phyloP scores from a whole-genome alignment of 2,888 invertebrate genomes.

The Drosophila meridionalis region DNA sequence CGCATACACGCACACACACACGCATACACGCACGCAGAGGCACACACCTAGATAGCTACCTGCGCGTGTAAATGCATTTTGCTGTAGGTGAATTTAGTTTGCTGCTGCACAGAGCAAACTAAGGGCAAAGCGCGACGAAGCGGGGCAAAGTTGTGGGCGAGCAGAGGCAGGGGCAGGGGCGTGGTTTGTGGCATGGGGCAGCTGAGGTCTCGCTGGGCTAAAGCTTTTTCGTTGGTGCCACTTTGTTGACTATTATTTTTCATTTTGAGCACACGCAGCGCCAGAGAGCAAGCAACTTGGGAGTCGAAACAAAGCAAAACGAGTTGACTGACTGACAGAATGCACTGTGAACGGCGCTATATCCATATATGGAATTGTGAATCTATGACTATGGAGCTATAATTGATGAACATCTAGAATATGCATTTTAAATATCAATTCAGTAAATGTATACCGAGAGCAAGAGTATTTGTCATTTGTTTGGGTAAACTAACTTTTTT shows the following conservation, averaged over 20 bases:
- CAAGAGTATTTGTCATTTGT: neutral
- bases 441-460: neutral
- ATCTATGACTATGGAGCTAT: neutral
- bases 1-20: slow-evolving; percentile 1
- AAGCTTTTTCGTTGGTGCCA: slow-evolving; percentile 76
- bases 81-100: slow-evolving; percentile 66
- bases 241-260: slow-evolving; percentile 80
- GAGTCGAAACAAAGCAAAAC: slow-evolving; percentile 39
- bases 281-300: slow-evolving; percentile 24
- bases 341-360: neutral
- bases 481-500: too few relatives aligned
- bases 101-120: slow-evolving; percentile 30
- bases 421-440: neutral
- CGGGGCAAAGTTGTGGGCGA: neutral
- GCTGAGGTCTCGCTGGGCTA: slow-evolving; percentile 45
- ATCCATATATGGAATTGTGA: too few relatives aligned
- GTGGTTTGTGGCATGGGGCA: neutral
- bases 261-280: slow-evolving; percentile 58
- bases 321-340: neutral
- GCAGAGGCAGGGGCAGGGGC: slow-evolving; percentile 3
- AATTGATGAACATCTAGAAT: neutral
- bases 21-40: neutral
- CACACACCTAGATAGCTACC: slow-evolving; percentile 37
- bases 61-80: slow-evolving; percentile 70
- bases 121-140: slow-evolving; percentile 12